Percentiles rank a stretch among this genome's conserved stretches.
phyloP scores from a whole-genome alignment of 1,140 invertebrate genomes.

The Ridgeia piscesae region DNA sequence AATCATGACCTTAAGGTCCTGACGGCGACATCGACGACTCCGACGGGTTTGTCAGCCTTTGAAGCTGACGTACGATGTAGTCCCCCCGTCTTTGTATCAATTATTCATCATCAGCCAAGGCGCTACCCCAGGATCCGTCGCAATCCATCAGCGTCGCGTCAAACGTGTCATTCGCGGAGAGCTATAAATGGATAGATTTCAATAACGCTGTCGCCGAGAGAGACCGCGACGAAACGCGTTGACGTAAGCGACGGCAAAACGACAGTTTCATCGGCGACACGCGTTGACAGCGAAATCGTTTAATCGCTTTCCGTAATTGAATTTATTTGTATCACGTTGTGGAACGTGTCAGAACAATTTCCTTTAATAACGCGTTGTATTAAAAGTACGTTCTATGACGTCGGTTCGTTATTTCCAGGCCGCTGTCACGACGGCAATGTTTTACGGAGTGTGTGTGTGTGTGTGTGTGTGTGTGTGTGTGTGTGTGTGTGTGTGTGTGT shows the following conservation, averaged over 20 bases:
- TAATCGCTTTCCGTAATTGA: neutral
- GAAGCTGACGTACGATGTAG: neutral
- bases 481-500: too few relatives aligned
- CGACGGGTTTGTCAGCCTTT: neutral
- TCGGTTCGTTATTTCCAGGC: neutral
- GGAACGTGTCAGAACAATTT: neutral
- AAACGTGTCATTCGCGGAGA: neutral
- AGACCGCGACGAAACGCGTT: neutral
- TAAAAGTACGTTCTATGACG: neutral
- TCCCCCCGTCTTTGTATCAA: neutral
- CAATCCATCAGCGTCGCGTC: neutral
- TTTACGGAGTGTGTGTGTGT: neutral
- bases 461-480: neutral
- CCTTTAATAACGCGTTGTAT: neutral
- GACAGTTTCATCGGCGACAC: neutral
- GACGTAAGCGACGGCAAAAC: neutral
- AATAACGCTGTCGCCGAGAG: neutral
- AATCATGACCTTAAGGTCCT: neutral
- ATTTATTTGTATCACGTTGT: neutral
- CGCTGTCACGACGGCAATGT: neutral
- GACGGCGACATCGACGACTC: neutral
- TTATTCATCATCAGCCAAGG: neutral
- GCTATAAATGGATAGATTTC: neutral
- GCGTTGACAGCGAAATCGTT: neutral
- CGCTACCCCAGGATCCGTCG: neutral